Percentiles rank a stretch among this genome's conserved stretches.
Conservation (phyloP, 2,113 vertebrate genomes). For the Odobenus rosmarus region DNA sequence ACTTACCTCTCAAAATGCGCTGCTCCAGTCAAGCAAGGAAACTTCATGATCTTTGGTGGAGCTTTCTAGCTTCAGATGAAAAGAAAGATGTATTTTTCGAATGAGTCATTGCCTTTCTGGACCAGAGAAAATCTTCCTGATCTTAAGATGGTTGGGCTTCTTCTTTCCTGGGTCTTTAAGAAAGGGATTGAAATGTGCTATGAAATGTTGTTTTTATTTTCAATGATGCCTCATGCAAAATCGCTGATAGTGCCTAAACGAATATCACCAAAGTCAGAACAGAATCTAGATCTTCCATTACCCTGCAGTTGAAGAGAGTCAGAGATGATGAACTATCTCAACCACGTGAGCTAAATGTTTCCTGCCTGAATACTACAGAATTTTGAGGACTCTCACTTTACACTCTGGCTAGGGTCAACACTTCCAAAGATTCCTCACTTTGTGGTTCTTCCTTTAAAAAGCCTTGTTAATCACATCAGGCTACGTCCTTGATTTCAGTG, state of each 20-base stretch:
- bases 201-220: conserved; percentile 48
- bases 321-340: background rate
- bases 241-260: background rate
- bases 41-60: conserved; percentile 35
- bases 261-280: conserved; percentile 22
- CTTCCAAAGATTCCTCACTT: background rate
- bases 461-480: conserved; percentile 26
- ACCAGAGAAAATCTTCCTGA: conserved; percentile 37
- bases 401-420: background rate
- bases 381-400: conserved; percentile 3
- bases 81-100: conserved; percentile 56
- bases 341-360: conserved; percentile 20
- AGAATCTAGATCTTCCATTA: conserved; percentile 23
- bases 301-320: background rate
- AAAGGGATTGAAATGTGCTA: conserved; percentile 39
- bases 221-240: background rate
- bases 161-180: background rate
- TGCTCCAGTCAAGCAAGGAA: conserved; percentile 57
- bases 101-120: conserved; percentile 47
- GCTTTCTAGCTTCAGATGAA: conserved; percentile 48
- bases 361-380: background rate
- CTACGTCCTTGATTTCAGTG: conserved; percentile 28
- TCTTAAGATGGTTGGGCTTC: background rate
- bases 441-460: conserved; percentile 25
- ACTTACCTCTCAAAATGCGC: conserved; percentile 44